phyloP scores from a whole-genome alignment of 2,113 vertebrate species.

The Acinonyx jubatus region DNA sequence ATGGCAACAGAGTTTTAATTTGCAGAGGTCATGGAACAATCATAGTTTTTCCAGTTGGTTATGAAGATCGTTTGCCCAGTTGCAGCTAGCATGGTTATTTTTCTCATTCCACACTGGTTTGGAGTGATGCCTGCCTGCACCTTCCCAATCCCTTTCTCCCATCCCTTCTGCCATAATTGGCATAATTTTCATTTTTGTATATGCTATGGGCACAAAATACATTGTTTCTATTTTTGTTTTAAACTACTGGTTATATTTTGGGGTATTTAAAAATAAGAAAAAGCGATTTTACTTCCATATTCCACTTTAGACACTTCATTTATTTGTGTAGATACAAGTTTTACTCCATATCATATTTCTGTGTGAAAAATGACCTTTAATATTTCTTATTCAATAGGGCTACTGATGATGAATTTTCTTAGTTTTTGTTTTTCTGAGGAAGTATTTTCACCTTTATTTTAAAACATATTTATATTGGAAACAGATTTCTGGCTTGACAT shows the following conservation, averaged over 20 bases:
- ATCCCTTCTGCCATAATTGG: neutral
- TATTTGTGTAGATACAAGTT: neutral
- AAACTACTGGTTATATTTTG: neutral
- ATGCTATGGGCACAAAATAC: neutral
- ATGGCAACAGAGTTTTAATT: neutral
- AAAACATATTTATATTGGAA: neutral
- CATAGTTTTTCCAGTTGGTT: neutral
- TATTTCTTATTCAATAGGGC: neutral
- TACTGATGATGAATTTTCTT: neutral
- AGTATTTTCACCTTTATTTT: neutral
- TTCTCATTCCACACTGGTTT: neutral
- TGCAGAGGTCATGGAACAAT: neutral
- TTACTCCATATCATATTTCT: neutral
- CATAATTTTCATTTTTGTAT: neutral
- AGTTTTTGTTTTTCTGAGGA: neutral
- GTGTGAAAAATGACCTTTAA: neutral
- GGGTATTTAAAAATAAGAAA: neutral
- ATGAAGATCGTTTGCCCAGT: neutral
- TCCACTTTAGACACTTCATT: neutral
- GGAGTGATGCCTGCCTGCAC: neutral
- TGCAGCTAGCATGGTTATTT: neutral
- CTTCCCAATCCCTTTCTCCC: neutral
- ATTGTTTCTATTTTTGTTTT: neutral
- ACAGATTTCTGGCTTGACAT: neutral
- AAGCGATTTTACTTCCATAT: neutral